These are phyloP conservation scores for Circaetus cinerascens DNA, from an alignment of 2,113 vertebrate genomes.

Conservation along the genomic window DNA sequence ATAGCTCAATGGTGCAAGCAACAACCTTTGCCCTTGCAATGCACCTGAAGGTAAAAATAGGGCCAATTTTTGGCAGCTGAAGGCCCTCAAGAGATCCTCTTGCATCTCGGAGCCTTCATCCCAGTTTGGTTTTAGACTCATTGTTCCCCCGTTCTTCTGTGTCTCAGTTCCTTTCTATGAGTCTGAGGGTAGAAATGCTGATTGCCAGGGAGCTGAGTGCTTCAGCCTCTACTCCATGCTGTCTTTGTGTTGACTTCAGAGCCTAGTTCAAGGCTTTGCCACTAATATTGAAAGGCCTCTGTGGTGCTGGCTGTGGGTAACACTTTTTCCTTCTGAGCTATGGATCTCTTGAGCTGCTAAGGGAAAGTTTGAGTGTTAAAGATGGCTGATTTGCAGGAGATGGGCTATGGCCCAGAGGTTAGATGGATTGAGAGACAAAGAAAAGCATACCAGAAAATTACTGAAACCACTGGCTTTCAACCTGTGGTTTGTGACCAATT, in stretches of 20 bases:
- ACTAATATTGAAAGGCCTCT: background rate
- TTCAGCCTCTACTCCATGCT: background rate
- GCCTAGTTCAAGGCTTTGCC: background rate
- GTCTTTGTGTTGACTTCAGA: background rate
- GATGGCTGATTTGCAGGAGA: background rate
- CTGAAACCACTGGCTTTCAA: background rate
- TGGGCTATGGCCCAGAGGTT: background rate
- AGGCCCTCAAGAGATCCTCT: background rate
- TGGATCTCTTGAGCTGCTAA: background rate
- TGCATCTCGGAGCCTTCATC: rapidly evolving
- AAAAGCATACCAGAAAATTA: background rate
- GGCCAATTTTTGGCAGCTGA: background rate
- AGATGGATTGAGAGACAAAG: background rate
- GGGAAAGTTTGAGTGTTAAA: background rate
- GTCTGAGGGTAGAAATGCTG: background rate
- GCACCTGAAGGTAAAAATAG: background rate
- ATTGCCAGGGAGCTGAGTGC: background rate
- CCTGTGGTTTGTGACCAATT: background rate
- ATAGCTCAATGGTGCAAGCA: background rate
- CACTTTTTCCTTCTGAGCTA: background rate
- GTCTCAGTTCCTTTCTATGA: background rate
- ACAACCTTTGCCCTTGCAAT: background rate
- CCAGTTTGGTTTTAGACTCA: background rate
- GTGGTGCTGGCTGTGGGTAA: background rate
- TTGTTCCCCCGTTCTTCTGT: background rate